Evolutionary conservation across 2,888 invertebrate species (phyloP).

Genomic region (Melolontha melolontha): DNA sequence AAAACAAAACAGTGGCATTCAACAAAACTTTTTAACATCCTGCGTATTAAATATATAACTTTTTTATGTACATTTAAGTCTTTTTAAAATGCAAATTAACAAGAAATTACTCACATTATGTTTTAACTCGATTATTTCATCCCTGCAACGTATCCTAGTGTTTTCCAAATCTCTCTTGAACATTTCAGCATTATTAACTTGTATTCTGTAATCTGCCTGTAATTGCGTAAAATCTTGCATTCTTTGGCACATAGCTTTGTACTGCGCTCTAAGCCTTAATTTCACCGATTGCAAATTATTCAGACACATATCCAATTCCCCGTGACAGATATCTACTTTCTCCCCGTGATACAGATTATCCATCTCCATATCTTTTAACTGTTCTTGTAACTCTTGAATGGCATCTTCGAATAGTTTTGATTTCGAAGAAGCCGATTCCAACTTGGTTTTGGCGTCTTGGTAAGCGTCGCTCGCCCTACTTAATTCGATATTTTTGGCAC

Average conservation of each 20-base stretch:
- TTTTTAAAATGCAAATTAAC: not conserved
- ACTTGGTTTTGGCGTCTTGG: slow-evolving; percentile 36
- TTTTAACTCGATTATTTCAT: slow-evolving; percentile 55
- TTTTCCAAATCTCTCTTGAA: slow-evolving; percentile 55
- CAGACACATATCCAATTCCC: slow-evolving; percentile 44
- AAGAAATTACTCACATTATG: slow-evolving; percentile 51
- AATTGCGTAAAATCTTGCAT: slow-evolving; percentile 52
- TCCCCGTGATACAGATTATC: slow-evolving; percentile 53
- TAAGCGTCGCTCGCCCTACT: slow-evolving; percentile 51
- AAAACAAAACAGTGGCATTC: too few species aligned
- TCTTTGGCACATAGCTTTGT: slow-evolving; percentile 53
- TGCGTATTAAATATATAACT: too few species aligned
- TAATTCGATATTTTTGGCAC: slow-evolving; percentile 50
- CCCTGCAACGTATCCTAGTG: slow-evolving; percentile 52
- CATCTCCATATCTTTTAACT: slow-evolving; percentile 60
- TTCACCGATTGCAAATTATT: slow-evolving; percentile 47
- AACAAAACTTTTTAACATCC: too few species aligned
- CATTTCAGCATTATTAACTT: slow-evolving; percentile 52
- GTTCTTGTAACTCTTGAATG: slow-evolving; percentile 61
- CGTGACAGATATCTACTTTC: slow-evolving; percentile 44
- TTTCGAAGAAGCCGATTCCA: slow-evolving; percentile 21
- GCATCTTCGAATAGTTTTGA: slow-evolving; percentile 52
- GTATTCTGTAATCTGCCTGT: slow-evolving; percentile 55
- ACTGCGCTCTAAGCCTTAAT: slow-evolving; percentile 53
- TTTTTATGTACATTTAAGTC: too few species aligned